Percentiles rank a stretch among this genome's conserved stretches.
These are phyloP conservation scores for Acleris sparsana DNA, from an alignment of 2,888 invertebrate species.

Conservation along the genomic window DNA sequence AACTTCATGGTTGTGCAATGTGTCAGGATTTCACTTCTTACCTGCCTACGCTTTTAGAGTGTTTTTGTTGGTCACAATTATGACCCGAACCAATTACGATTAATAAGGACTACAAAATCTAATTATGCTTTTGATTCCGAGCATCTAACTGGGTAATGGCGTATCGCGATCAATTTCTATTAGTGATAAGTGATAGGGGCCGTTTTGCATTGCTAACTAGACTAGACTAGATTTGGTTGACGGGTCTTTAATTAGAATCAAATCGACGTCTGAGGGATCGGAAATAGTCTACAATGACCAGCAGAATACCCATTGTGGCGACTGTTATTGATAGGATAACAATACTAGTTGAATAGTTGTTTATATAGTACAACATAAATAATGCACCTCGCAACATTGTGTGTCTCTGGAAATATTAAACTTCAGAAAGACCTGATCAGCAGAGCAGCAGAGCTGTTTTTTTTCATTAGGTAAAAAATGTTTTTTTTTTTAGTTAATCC, in stretches of 20 bases:
- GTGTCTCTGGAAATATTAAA: no score
- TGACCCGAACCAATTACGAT: no score
- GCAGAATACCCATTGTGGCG: neutral
- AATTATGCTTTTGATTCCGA: neutral
- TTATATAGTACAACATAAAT: neutral
- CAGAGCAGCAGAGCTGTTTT: no score
- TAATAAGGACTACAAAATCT: no score
- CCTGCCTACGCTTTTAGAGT: no score
- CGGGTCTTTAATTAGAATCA: conserved; percentile 25
- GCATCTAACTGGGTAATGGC: conserved; percentile 6
- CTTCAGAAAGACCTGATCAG: no score
- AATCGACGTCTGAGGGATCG: conserved; percentile 11
- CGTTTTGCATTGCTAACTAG: conserved; percentile 17
- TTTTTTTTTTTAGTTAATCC: no score
- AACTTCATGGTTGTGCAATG: no score
- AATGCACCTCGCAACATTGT: no score
- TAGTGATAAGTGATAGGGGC: conserved; percentile 24
- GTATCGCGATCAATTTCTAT: conserved; percentile 21
- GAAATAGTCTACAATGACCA: conserved; percentile 5
- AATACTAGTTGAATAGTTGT: neutral
- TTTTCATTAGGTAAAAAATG: no score
- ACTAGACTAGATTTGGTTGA: conserved; percentile 10
- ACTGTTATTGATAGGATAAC: conserved; percentile 7
- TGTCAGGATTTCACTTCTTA: no score
- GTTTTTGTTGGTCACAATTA: no score